A percentile compares a stretch with the other conserved stretches of the same genome.
Evolutionary conservation across 2,797 vertebrate genomes (phyloP).

Genomic region (Sebastes iracundus): DNA sequence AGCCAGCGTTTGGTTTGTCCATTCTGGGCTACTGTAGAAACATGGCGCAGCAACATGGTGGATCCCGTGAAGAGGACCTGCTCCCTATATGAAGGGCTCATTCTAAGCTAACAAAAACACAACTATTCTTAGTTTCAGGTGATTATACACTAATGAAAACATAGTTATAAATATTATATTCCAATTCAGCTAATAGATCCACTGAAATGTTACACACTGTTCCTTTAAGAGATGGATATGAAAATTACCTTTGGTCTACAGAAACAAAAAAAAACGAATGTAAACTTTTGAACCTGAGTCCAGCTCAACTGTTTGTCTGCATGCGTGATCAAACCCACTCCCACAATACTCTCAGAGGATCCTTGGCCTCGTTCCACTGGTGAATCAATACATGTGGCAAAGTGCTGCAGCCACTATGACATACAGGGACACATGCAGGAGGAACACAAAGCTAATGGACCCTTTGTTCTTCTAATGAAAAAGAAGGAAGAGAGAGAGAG

Average conservation of each 20-base stretch:
- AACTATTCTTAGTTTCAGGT: no score
- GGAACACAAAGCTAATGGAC: constrained; percentile 31
- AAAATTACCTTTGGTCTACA: not conserved
- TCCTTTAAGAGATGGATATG: not conserved
- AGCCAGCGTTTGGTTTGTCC: no score
- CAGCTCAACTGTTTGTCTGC: constrained; percentile 1
- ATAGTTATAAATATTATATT: no score
- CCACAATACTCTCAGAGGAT: constrained; percentile 25
- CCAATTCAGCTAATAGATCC: no score
- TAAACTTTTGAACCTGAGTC: not conserved
- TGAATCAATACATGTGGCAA: constrained; percentile 58
- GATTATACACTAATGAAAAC: no score
- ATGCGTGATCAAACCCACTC: constrained; percentile 6
- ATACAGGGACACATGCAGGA: constrained; percentile 1
- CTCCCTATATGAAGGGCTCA: no score
- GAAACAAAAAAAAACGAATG: not conserved
- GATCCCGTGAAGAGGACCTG: no score
- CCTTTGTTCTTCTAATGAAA: constrained; percentile 31
- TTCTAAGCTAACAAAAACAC: no score
- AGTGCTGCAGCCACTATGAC: constrained; percentile 18
- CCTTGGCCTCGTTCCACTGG: constrained; percentile 25
- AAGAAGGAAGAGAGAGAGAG: constrained; percentile 2
- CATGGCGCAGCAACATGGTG: no score
- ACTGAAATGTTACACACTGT: no score
- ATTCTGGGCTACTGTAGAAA: no score